These are phyloP conservation scores for Nothobranchius kuhntae DNA, from an alignment of 2,113 vertebrate species.

Conservation along the genomic window DNA sequence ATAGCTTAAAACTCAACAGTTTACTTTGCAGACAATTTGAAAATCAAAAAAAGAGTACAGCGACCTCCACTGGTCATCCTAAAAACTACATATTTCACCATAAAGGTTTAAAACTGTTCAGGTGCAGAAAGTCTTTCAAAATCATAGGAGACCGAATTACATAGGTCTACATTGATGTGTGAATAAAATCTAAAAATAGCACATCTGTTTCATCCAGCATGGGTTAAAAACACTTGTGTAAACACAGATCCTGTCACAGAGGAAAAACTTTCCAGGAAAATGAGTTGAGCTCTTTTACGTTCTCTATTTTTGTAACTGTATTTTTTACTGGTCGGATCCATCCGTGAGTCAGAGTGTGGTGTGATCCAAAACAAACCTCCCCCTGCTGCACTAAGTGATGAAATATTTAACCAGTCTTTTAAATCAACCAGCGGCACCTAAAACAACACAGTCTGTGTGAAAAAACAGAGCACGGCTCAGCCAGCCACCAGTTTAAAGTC, in stretches of 20 bases:
- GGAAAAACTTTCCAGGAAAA: neutral
- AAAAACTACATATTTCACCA: constrained; percentile 16
- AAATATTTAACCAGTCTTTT: constrained; percentile 13
- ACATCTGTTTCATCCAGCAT: neutral
- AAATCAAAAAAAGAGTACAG: constrained; percentile 8
- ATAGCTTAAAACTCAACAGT: neutral
- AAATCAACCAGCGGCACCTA: constrained; percentile 7
- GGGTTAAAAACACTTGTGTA: constrained; percentile 13
- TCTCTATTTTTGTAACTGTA: neutral
- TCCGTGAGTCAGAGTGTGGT: neutral
- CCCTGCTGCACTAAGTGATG: constrained; percentile 2
- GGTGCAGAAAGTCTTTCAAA: too few relatives aligned
- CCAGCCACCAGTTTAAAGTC: neutral
- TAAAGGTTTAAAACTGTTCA: neutral
- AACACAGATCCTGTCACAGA: constrained; percentile 12
- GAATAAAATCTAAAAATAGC: too few relatives aligned
- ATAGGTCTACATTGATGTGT: too few relatives aligned
- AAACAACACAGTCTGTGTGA: constrained; percentile 15
- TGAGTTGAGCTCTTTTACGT: constrained; percentile 1
- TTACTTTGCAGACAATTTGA: neutral
- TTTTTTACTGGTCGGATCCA: neutral
- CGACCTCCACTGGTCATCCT: constrained; percentile 45
- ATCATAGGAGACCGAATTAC: too few relatives aligned
- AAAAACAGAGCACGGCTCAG: neutral
- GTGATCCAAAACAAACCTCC: constrained; percentile 48